Evolutionary conservation across 2,888 invertebrate species (phyloP).

Genomic region (Mycalesis mineus): DNA sequence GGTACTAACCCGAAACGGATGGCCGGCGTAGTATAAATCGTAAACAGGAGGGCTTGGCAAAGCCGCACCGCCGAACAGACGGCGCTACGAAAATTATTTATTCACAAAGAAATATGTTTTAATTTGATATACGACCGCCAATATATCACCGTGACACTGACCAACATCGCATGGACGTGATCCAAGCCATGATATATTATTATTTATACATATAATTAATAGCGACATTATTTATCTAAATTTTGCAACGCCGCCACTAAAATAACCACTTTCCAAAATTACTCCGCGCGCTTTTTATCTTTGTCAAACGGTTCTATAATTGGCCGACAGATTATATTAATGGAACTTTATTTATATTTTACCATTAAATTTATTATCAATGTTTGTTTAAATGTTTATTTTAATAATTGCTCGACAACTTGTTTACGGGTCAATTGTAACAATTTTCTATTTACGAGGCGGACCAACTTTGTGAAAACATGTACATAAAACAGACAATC

Average conservation of each 20-base stretch:
- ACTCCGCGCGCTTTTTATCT: constrained; percentile 12
- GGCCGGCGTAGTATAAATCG: background rate
- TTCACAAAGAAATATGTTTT: constrained; percentile 29
- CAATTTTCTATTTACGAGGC: too few species aligned
- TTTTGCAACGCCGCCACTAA: constrained; percentile 21
- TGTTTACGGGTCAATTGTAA: too few species aligned
- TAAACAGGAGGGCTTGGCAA: constrained; percentile 13
- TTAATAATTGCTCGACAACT: too few species aligned
- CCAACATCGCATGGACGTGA: constrained; percentile 31
- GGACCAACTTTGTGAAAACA: too few species aligned
- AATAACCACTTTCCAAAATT: constrained; percentile 22
- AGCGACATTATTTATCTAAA: constrained; percentile 31
- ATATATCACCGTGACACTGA: constrained; percentile 32
- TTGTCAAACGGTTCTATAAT: constrained; percentile 9
- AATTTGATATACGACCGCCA: constrained; percentile 28
- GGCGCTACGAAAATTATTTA: constrained; percentile 25
- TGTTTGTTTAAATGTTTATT: too few species aligned
- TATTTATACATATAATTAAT: constrained; percentile 29
- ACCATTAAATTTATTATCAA: too few species aligned
- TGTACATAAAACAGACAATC: too few species aligned
- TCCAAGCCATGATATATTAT: constrained; percentile 33
- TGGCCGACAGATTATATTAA: background rate
- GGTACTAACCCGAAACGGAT: too few species aligned
- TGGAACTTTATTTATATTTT: background rate
- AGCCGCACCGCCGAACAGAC: constrained; percentile 11